Percentiles rank a stretch among this genome's conserved stretches.
Conservation (phyloP, 2,888 invertebrate genomes). For the Chaitophorus viminalis region DNA sequence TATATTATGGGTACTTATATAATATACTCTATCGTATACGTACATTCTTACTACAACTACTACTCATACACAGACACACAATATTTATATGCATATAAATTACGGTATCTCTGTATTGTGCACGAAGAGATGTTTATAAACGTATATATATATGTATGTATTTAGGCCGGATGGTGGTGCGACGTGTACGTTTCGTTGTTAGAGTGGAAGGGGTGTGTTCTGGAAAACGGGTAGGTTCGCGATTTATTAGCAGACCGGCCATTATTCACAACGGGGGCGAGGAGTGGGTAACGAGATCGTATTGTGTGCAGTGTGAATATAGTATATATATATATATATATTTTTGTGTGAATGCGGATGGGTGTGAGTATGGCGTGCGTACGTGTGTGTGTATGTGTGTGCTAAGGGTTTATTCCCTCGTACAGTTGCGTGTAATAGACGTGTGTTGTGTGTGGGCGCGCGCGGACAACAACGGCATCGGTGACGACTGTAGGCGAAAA, state of each 20-base stretch:
- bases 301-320: neutral
- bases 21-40: too few species aligned
- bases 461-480: neutral
- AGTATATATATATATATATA: neutral
- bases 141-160: too few species aligned
- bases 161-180: neutral
- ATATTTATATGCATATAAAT: neutral
- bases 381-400: neutral
- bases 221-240: neutral
- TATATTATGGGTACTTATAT: too few species aligned
- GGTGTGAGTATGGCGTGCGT: neutral
- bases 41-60: too few species aligned
- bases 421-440: neutral
- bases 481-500: neutral
- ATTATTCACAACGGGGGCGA: conserved; percentile 11
- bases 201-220: neutral
- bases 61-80: too few species aligned
- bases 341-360: neutral
- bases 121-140: neutral
- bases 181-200: neutral
- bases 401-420: conserved; percentile 23
- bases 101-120: neutral
- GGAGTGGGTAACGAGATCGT: neutral
- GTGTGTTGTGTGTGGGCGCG: neutral
- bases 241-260: conserved; percentile 40